phyloP scores from a whole-genome alignment of 2,888 invertebrate species.

The Dysmachus trigonus region DNA sequence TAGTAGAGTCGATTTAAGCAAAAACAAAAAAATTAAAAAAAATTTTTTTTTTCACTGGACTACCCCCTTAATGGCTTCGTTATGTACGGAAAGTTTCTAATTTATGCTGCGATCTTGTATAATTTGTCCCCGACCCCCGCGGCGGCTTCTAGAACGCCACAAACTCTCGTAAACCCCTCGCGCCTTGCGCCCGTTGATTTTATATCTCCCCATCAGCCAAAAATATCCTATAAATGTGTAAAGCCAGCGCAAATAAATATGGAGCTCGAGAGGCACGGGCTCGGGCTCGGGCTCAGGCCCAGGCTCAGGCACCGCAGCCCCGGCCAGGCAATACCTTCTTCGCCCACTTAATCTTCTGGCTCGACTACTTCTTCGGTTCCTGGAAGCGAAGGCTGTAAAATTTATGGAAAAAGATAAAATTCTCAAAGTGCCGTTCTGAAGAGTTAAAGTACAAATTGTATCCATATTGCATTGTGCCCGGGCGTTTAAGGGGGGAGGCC shows the following conservation, averaged over 20 bases:
- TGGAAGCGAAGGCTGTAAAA: constrained; percentile 37
- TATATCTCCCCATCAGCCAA: constrained; percentile 3
- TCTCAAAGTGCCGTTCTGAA: constrained; percentile 9
- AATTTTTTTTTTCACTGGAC: no score
- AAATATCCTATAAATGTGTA: constrained; percentile 16
- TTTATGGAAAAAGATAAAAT: constrained; percentile 45
- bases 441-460: constrained; percentile 41
- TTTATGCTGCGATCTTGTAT: constrained; percentile 39
- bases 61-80: constrained; percentile 44
- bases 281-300: no score
- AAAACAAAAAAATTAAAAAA: no score
- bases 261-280: neutral
- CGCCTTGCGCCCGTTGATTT: neutral
- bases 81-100: constrained; percentile 42
- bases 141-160: neutral
- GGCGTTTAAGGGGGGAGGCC: neutral
- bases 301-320: neutral
- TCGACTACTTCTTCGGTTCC: constrained; percentile 9
- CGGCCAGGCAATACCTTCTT: neutral
- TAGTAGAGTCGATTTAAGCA: no score
- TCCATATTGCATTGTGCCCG: constrained; percentile 18
- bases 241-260: constrained; percentile 21
- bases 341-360: neutral
- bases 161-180: neutral
- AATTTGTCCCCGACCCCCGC: constrained; percentile 19